Conservation (phyloP, 2,797 vertebrate genomes). For the Scarus forsteni region DNA sequence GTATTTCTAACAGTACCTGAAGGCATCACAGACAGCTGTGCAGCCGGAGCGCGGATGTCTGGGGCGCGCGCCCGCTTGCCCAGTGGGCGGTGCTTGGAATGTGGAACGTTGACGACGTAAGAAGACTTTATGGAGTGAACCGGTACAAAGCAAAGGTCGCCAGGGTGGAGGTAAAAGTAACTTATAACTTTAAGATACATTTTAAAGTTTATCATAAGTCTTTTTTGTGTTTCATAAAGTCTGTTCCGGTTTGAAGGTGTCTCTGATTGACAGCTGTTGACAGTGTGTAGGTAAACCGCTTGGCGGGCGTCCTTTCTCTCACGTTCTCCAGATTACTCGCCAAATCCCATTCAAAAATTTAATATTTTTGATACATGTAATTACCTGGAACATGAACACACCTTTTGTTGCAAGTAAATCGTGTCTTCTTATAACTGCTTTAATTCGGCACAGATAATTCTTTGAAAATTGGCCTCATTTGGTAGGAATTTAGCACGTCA, state of each 20-base stretch:
- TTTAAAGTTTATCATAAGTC: not conserved
- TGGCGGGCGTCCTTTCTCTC: not conserved
- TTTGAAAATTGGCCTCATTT: too few species aligned
- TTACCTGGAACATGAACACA: rapidly evolving
- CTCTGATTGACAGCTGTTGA: not conserved
- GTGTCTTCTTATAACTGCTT: not conserved
- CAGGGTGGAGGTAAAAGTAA: slow-evolving; percentile 23
- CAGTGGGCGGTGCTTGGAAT: slow-evolving; percentile 29
- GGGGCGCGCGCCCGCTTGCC: slow-evolving; percentile 10
- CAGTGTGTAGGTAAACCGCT: not conserved
- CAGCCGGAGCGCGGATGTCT: not conserved
- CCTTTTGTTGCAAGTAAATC: rapidly evolving
- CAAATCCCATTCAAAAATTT: not conserved
- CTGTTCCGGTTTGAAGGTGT: not conserved
- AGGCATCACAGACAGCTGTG: slow-evolving; percentile 34
- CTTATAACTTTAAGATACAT: not conserved
- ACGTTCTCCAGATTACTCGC: not conserved
- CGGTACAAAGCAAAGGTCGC: slow-evolving; percentile 40
- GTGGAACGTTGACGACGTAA: not conserved
- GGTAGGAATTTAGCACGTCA: too few species aligned
- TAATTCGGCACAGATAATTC: not conserved
- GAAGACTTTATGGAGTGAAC: not conserved
- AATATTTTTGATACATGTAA: rapidly evolving
- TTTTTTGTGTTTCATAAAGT: not conserved
- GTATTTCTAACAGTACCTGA: slow-evolving; percentile 34